Evolutionary conservation across 2,888 invertebrate species (phyloP).

Genomic region (Tuberolachnus salignus): DNA sequence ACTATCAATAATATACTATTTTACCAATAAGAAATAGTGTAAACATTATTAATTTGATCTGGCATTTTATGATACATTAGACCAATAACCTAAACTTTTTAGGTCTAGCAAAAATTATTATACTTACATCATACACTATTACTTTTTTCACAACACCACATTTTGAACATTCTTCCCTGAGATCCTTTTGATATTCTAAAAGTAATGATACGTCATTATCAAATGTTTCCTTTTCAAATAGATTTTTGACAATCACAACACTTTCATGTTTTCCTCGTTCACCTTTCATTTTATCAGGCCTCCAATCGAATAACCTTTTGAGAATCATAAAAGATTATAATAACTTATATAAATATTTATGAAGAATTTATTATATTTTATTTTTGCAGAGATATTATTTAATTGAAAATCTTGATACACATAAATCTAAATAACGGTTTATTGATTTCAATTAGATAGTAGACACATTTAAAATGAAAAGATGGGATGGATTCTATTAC

Average conservation of each 20-base stretch:
- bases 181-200: constrained; percentile 87
- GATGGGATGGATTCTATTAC: no score
- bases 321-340: background rate
- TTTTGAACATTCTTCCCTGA: constrained; percentile 86
- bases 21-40: no score
- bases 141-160: constrained; percentile 93
- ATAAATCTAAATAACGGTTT: no score
- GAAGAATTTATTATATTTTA: background rate
- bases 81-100: no score
- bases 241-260: constrained; percentile 89
- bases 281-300: constrained; percentile 87
- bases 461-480: no score
- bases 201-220: constrained; percentile 87
- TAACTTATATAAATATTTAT: background rate
- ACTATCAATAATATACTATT: no score
- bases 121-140: constrained; percentile 83
- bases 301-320: constrained; percentile 88
- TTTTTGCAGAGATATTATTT: no score
- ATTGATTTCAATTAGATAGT: no score
- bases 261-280: constrained; percentile 87
- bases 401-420: no score
- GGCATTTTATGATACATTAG: no score
- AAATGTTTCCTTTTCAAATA: constrained; percentile 88
- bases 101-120: background rate
- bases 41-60: no score